Base-by-base conservation (phyloP, 2,888 invertebrate species). In the Hermaeophaga mercurialis region DNA sequence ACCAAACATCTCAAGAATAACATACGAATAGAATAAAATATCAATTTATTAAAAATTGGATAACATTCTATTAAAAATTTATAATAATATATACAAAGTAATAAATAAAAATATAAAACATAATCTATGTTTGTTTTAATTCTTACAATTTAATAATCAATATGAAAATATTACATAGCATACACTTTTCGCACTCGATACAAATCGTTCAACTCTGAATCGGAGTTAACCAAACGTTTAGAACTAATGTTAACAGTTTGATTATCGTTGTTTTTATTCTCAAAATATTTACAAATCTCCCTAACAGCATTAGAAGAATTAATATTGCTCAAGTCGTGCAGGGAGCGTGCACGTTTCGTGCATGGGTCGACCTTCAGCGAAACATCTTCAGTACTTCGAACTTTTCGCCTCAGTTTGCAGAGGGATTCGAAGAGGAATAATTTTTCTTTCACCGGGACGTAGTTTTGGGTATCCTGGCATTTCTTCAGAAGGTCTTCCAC, bases 241-340 rank as follows among this genome's bases (percentile, higher is more conserved):
- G 50, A 47, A 24, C 33, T 43, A 12, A 36, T 47, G 41, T 44
- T 48, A 36, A 19, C 48, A 12, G 31, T 15, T n/a, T 39, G 41
- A 7, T 56, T 43, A n/a, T 59, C 54, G 6, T 48, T 46, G 39
- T 61, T 67, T 66, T 74, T 75, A 34, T 84, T 84, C 70, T 87
- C 88, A 75, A 88, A 88, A 76, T 86, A 86, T 74, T 86, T 84
- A 64, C 88, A 84, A 77, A 88, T 82, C 70, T 88, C 86, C 54
- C 86, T 81, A 15, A 88, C 87, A 15, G 75, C 77, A 8, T 72
- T 70, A 38, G 69, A 72, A 7, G 81, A 80, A 55, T 82, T 78
- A 3, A 73, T 68, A 52, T 80, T 75, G 36, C 80, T 80, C 18
- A 84, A 78, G 75, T 88, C 87, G 74, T 88, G 87, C 66, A 88